phyloP scores from a whole-genome alignment of 2,888 invertebrate species.

The Dorcus parallelipipedus region DNA sequence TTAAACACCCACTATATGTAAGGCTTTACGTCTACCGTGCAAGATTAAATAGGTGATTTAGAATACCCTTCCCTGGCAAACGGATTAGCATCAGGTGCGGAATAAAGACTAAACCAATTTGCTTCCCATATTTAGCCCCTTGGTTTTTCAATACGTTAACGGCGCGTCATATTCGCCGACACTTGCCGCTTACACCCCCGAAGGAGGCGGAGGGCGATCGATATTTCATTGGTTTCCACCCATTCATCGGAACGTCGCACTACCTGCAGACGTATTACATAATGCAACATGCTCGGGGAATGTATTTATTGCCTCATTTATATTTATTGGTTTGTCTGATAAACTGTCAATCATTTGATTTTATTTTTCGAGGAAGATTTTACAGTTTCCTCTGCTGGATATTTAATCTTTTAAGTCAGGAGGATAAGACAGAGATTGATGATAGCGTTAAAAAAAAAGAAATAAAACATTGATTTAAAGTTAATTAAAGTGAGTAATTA shows the following conservation, averaged over 20 bases:
- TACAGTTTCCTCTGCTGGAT: background rate
- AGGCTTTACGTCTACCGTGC: conserved; percentile 13
- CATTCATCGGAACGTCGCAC: conserved; percentile 2
- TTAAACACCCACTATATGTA: conserved; percentile 13
- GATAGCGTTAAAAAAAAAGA: too few relatives aligned
- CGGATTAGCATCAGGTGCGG: conserved; percentile 24
- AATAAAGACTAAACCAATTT: conserved; percentile 22
- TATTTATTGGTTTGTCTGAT: conserved; percentile 13
- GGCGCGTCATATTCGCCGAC: conserved; percentile 2
- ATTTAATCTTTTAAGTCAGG: background rate
- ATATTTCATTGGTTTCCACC: conserved; percentile 4
- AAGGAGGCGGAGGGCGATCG: background rate
- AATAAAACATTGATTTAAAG: too few relatives aligned
- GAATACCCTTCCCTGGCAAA: conserved; percentile 9
- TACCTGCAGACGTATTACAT: conserved; percentile 6
- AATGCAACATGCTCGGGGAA: conserved; percentile 5
- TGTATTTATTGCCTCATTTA: conserved; percentile 15
- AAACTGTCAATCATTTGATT: conserved; percentile 6
- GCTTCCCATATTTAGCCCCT: conserved; percentile 13
- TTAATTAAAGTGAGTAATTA: too few relatives aligned
- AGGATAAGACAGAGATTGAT: too few relatives aligned
- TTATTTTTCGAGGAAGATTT: background rate
- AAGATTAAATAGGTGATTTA: conserved; percentile 19
- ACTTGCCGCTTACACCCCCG: background rate
- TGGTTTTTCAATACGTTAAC: conserved; percentile 5